These are phyloP conservation scores for Furcula furcula DNA, from an alignment of 2,888 invertebrate genomes.

Conservation along the genomic window DNA sequence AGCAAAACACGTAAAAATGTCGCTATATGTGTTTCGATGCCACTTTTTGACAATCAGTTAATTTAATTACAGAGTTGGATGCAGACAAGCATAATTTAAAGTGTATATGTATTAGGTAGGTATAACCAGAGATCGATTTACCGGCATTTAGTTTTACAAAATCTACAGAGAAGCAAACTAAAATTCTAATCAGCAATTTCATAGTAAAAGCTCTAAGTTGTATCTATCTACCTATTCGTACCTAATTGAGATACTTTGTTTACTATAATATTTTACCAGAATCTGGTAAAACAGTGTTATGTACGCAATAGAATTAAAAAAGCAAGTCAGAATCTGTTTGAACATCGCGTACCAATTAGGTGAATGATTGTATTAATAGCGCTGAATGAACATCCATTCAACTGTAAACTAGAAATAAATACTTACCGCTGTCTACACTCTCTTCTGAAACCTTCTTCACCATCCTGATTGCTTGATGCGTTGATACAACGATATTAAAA, in stretches of 20 bases:
- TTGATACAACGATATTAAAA: constrained; percentile 67
- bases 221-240: too few species aligned
- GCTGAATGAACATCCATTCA: constrained; percentile 15
- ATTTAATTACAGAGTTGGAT: too few species aligned
- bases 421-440: constrained; percentile 80
- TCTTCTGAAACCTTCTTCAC: constrained; percentile 82
- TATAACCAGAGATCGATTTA: too few species aligned
- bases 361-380: too few species aligned
- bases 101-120: too few species aligned
- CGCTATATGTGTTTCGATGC: too few species aligned
- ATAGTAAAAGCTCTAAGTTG: constrained; percentile 12
- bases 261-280: too few species aligned
- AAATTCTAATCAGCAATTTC: constrained; percentile 19
- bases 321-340: constrained; percentile 27
- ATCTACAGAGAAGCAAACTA: background rate
- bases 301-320: constrained; percentile 40
- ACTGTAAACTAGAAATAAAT: constrained; percentile 18
- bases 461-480: constrained; percentile 73
- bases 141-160: too few species aligned
- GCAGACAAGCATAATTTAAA: too few species aligned
- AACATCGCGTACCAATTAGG: constrained; percentile 20
- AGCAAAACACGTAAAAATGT: too few species aligned
- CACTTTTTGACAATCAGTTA: too few species aligned
- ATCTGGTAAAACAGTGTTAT: constrained; percentile 23
- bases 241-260: too few species aligned